Percentiles rank a stretch among this genome's conserved stretches.
Conservation (phyloP, 2,888 invertebrate species). For the Ganaspis brasiliensis region DNA sequence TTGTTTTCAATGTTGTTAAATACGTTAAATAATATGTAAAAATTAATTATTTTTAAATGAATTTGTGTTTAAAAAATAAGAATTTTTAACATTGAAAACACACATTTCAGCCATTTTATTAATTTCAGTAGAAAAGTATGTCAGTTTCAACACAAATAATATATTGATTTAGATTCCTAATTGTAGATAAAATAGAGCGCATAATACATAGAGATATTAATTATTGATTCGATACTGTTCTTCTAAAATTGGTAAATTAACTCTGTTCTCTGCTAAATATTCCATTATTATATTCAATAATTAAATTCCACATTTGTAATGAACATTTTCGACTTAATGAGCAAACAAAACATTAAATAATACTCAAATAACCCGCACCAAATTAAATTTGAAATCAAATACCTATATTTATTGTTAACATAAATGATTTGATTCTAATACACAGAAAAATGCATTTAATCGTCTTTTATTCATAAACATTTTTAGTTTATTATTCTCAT, state of each 20-base stretch:
- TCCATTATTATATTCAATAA: constrained; percentile 11
- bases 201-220: background rate
- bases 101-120: too few species aligned
- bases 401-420: background rate
- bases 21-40: too few species aligned
- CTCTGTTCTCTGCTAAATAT: background rate
- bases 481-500: too few species aligned
- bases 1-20: too few species aligned
- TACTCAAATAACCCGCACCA: background rate
- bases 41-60: too few species aligned
- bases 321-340: background rate
- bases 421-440: background rate
- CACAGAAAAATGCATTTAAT: too few species aligned
- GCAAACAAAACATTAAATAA: background rate
- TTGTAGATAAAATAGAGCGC: background rate
- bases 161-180: background rate
- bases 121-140: too few species aligned
- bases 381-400: background rate
- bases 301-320: background rate
- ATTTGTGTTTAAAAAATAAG: too few species aligned
- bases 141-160: too few species aligned
- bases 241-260: constrained; percentile 6
- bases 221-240: background rate
- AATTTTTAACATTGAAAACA: too few species aligned
- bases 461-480: background rate